A percentile compares a stretch with the other conserved stretches of the same genome.
Evolutionary conservation across 2,797 vertebrate species (phyloP).

Genomic region (Cichlasoma orientale): DNA sequence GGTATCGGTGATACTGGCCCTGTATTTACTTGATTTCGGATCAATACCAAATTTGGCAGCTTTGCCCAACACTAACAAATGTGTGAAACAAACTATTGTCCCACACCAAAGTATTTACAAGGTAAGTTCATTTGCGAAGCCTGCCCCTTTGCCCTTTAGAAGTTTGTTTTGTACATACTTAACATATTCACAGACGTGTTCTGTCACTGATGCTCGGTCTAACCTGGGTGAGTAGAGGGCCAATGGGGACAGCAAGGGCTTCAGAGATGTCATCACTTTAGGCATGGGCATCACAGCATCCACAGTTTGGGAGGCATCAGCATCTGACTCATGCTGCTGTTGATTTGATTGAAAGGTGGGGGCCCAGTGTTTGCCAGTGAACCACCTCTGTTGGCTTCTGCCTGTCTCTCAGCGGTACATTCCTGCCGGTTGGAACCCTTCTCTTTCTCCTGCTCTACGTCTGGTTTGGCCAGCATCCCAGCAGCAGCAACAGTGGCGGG

Average conservation of each 20-base stretch:
- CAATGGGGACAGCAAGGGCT: constrained; percentile 35
- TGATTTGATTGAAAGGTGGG: constrained; percentile 25
- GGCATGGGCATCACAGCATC: constrained; percentile 78
- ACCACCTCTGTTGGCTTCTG: constrained; percentile 37
- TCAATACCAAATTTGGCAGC: too few species aligned
- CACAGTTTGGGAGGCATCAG: constrained; percentile 82
- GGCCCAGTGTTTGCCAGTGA: constrained; percentile 16
- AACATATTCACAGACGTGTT: too few species aligned
- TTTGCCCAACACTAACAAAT: too few species aligned
- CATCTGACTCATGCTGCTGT: constrained; percentile 79
- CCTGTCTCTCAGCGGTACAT: constrained; percentile 26
- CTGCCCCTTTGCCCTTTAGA: too few species aligned
- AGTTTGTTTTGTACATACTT: too few species aligned
- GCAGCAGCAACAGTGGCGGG: constrained; percentile 75
- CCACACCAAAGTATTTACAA: too few species aligned
- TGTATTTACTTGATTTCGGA: too few species aligned
- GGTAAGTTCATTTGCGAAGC: too few species aligned
- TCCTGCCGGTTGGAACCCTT: constrained; percentile 12
- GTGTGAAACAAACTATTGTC: too few species aligned
- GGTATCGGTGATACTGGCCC: too few species aligned
- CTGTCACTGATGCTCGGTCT: neutral
- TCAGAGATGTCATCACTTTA: constrained; percentile 66
- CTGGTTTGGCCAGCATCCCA: constrained; percentile 12
- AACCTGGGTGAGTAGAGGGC: constrained; percentile 79
- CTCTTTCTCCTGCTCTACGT: constrained; percentile 42